Percentiles rank a stretch among this genome's conserved stretches.
Evolutionary conservation across 2,113 vertebrate species (phyloP).

Genomic region (Gallinago undulata): DNA sequence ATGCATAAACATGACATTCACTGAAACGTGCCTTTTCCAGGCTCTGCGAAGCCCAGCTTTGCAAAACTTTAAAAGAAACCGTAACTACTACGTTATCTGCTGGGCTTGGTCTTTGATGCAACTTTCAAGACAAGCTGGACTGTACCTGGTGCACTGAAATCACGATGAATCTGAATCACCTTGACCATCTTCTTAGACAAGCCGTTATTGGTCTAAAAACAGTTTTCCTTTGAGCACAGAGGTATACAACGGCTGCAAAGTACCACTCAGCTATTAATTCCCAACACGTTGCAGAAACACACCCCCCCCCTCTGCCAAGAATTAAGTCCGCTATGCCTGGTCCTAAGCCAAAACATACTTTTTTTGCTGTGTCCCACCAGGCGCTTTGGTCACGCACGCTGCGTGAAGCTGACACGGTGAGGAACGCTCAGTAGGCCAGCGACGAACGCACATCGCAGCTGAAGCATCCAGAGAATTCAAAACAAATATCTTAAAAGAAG

Average conservation of each 20-base stretch:
- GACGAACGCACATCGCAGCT: not conserved
- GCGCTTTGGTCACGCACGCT: rapidly evolving
- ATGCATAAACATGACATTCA: not conserved
- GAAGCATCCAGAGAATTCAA: not conserved
- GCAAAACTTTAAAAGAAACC: not conserved
- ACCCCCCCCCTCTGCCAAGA: too few relatives aligned
- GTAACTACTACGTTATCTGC: not conserved
- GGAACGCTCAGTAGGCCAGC: not conserved
- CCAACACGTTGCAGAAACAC: not conserved
- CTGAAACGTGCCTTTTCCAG: not conserved
- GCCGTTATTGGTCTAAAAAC: not conserved
- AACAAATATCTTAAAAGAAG: not conserved
- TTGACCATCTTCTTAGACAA: not conserved
- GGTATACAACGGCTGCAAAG: not conserved
- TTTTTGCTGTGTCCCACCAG: not conserved
- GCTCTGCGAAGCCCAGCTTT: not conserved
- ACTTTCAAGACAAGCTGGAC: not conserved
- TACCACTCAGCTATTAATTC: not conserved
- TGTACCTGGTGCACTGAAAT: not conserved
- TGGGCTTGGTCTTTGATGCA: not conserved
- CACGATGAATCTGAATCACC: not conserved
- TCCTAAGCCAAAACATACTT: not conserved
- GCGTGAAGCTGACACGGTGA: not conserved
- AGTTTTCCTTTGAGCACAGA: not conserved
- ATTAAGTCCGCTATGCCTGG: not conserved